These are phyloP conservation scores for Phengaris alcon DNA, from an alignment of 2,888 invertebrate species.

Conservation along the genomic window DNA sequence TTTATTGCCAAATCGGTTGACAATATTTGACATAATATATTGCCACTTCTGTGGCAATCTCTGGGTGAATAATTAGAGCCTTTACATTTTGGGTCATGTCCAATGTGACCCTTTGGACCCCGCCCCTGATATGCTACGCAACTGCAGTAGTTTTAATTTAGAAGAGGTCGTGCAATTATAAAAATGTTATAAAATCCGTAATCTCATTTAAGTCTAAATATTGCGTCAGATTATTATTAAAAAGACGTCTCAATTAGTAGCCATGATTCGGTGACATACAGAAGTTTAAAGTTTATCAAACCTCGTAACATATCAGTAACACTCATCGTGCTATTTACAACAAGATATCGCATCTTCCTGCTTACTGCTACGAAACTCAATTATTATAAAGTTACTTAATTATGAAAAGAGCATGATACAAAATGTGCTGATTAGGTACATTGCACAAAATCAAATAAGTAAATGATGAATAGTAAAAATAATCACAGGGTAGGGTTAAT, in stretches of 20 bases:
- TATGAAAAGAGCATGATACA: neutral
- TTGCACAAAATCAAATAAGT: neutral
- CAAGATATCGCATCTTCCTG: constrained; percentile 20
- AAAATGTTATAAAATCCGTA: neutral
- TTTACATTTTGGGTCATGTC: too few species aligned
- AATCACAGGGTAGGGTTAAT: too few species aligned
- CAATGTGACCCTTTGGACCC: too few species aligned
- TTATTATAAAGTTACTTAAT: neutral
- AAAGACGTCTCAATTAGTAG: neutral
- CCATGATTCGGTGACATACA: constrained; percentile 21
- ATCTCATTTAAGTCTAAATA: neutral
- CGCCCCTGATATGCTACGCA: too few species aligned
- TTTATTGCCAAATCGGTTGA: too few species aligned
- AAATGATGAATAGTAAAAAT: too few species aligned
- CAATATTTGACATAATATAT: too few species aligned
- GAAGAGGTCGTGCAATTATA: neutral
- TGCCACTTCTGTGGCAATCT: too few species aligned
- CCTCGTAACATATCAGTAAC: neutral
- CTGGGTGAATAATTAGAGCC: too few species aligned
- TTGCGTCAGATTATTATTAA: constrained; percentile 18
- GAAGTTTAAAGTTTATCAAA: constrained; percentile 26
- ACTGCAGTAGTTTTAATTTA: too few species aligned
- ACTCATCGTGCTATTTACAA: constrained; percentile 13
- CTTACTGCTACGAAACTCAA: constrained; percentile 18
- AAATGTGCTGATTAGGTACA: neutral